phyloP scores from a whole-genome alignment of 2,113 vertebrate species.

The Ameiurus melas region DNA sequence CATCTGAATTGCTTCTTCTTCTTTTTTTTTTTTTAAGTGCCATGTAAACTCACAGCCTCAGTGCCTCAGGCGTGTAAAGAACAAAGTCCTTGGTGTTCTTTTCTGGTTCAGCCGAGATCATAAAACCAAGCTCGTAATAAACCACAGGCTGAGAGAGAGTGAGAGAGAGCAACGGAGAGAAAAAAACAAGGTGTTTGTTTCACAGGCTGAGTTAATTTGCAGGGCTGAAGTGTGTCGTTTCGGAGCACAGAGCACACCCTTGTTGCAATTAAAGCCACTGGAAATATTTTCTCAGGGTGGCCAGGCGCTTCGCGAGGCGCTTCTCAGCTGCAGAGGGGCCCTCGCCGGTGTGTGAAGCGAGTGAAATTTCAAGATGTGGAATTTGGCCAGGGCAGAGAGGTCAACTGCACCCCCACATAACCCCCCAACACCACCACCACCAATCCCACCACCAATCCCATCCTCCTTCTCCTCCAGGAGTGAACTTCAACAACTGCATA shows the following conservation, averaged over 20 bases:
- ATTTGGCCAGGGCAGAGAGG: constrained; percentile 56
- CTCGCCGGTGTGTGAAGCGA: constrained; percentile 38
- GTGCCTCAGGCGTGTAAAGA: constrained; percentile 24
- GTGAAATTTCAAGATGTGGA: constrained; percentile 57
- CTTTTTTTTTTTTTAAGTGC: constrained; percentile 5
- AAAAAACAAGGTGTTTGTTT: constrained; percentile 49
- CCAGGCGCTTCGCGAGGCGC: constrained; percentile 43
- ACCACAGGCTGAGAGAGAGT: constrained; percentile 13
- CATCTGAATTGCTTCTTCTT: not conserved
- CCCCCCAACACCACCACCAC: not conserved
- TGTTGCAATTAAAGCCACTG: constrained; percentile 57
- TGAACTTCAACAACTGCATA: constrained; percentile 46
- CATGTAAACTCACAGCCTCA: constrained; percentile 18
- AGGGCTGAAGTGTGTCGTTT: constrained; percentile 43
- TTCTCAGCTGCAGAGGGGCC: constrained; percentile 53
- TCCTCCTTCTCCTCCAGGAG: constrained; percentile 35
- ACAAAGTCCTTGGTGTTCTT: constrained; percentile 38
- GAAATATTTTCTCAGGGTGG: constrained; percentile 59
- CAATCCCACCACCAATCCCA: not conserved
- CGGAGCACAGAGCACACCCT: constrained; percentile 51
- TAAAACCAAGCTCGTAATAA: constrained; percentile 36
- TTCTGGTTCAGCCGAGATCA: constrained; percentile 34
- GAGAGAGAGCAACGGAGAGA: constrained; percentile 12
- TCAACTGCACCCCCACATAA: constrained; percentile 42
- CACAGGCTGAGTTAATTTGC: constrained; percentile 48